A percentile compares a stretch with the other conserved stretches of the same genome.
Evolutionary conservation across 2,888 invertebrate species (phyloP).

Genomic region (Meta bourneti): DNA sequence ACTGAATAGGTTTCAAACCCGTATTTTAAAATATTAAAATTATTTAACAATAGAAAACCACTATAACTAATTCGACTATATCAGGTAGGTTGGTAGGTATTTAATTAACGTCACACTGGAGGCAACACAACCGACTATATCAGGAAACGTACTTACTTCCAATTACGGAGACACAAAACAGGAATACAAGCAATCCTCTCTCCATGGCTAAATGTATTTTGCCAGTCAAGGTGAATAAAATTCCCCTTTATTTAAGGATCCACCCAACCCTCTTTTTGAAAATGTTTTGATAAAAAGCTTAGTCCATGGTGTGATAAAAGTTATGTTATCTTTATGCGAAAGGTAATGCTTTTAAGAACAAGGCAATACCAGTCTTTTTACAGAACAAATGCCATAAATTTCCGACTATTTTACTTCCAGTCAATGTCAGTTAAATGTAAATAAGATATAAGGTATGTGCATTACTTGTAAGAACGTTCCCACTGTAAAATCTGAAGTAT

Average conservation of each 20-base stretch:
- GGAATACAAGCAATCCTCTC: neutral
- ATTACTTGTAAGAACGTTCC: neutral
- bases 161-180: neutral
- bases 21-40: too few relatives aligned
- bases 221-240: neutral
- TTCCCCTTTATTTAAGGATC: slow-evolving; percentile 14
- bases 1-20: too few relatives aligned
- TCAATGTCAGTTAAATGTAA: neutral
- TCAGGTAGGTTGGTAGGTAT: too few relatives aligned
- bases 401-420: neutral
- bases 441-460: neutral
- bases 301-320: slow-evolving; percentile 10
- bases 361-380: slow-evolving; percentile 5
- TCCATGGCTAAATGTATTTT: slow-evolving; percentile 1
- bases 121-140: too few relatives aligned
- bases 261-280: slow-evolving; percentile 13
- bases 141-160: neutral
- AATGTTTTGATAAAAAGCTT: slow-evolving; percentile 10
- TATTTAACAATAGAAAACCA: too few relatives aligned
- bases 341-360: neutral
- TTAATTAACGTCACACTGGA: too few relatives aligned
- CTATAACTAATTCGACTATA: too few relatives aligned
- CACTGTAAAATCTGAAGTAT: neutral
- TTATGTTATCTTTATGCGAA: slow-evolving; percentile 38
- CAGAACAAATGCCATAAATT: slow-evolving; percentile 7